These are phyloP conservation scores for Apteryx owenii DNA, from an alignment of 2,113 vertebrate species.

Conservation along the genomic window DNA sequence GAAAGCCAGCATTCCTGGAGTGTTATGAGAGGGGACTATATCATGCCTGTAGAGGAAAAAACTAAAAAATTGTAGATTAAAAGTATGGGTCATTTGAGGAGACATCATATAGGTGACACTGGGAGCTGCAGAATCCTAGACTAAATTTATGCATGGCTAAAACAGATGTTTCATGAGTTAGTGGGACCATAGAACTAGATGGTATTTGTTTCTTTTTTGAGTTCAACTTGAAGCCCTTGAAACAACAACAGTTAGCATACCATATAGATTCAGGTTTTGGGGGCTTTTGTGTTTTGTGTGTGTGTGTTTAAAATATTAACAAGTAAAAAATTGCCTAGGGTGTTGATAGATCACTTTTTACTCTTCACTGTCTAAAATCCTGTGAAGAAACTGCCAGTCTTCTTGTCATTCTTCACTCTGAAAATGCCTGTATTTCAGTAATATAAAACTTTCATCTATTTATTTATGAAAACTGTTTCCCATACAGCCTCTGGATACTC, in stretches of 20 bases:
- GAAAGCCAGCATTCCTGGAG: not conserved
- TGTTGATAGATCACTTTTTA: not conserved
- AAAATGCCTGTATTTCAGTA: not conserved
- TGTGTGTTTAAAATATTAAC: not conserved
- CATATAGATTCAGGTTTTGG: not conserved
- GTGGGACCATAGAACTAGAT: not conserved
- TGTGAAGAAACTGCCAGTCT: no score
- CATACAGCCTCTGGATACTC: not conserved
- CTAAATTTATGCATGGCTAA: not conserved
- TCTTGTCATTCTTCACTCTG: not conserved
- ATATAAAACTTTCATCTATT: not conserved
- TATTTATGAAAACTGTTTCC: not conserved
- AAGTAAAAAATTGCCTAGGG: not conserved
- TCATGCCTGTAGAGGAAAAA: not conserved
- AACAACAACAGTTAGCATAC: not conserved
- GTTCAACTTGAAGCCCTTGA: not conserved
- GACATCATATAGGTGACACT: not conserved
- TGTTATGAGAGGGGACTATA: not conserved
- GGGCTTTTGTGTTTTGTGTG: not conserved
- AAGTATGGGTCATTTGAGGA: not conserved
- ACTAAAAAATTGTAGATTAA: not conserved
- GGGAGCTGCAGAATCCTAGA: not conserved
- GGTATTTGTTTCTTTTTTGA: not conserved
- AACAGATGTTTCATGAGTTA: not conserved
- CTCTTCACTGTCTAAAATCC: no score